phyloP scores from a whole-genome alignment of 2,888 invertebrate species.

The Andrena dorsata region DNA sequence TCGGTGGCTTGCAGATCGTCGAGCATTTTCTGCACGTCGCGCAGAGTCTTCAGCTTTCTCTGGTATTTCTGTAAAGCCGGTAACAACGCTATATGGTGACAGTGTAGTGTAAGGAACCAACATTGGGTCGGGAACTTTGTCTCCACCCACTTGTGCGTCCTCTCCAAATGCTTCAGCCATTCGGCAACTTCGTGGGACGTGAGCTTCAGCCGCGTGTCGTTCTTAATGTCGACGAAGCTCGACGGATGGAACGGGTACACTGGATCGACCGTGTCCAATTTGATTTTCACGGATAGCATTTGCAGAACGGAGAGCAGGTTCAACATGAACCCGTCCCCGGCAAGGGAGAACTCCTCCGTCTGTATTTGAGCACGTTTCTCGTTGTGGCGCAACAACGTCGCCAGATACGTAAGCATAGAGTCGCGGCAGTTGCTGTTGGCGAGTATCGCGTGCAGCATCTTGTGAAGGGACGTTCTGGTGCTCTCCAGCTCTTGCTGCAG shows the following conservation, averaged over 20 bases:
- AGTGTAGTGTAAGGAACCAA: conserved; percentile 98
- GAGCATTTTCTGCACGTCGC: conserved; percentile 95
- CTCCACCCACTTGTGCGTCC: conserved; percentile 89
- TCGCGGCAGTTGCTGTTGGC: conserved; percentile 93
- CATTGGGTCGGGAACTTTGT: conserved; percentile 98
- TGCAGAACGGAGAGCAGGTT: conserved; percentile 97
- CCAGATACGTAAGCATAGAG: conserved; percentile 92
- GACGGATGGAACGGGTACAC: conserved; percentile 95
- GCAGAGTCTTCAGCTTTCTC: conserved; percentile 90
- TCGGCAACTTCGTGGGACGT: conserved; percentile 92
- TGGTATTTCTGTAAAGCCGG: conserved; percentile 95
- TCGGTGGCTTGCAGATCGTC: conserved; percentile 94
- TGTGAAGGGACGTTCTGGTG: conserved; percentile 91
- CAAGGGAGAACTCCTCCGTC: conserved; percentile 93
- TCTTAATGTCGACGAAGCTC: conserved; percentile 90
- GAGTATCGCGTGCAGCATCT: conserved; percentile 93
- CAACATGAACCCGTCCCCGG: conserved; percentile 98
- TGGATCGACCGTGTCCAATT: conserved; percentile 95
- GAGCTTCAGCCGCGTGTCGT: conserved; percentile 93
- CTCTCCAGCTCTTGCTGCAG: conserved; percentile 93
- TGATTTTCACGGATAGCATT: conserved; percentile 94
- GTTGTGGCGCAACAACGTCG: conserved; percentile 91
- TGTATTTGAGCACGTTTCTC: conserved; percentile 96
- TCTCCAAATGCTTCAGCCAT: conserved; percentile 90
- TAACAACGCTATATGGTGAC: conserved; percentile 96